Percentiles rank a stretch among this genome's conserved stretches.
Conservation (phyloP, 2,797 vertebrate species). For the Limosa lapponica region DNA sequence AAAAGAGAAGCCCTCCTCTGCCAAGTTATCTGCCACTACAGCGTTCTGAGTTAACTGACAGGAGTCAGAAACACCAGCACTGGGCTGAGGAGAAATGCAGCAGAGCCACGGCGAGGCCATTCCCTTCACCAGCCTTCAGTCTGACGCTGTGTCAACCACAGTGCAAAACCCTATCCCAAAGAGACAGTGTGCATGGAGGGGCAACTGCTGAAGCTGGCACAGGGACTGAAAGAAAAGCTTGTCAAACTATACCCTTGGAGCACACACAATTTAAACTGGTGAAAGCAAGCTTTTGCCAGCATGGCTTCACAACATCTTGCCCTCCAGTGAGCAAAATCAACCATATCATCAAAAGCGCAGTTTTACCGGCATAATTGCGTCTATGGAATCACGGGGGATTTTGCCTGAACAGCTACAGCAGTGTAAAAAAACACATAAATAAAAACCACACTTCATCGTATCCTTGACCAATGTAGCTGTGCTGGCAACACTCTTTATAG, state of each 20-base stretch:
- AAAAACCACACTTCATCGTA: background rate
- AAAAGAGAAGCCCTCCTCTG: background rate
- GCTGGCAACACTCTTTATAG: background rate
- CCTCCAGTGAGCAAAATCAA: constrained; percentile 60
- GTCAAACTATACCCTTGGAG: constrained; percentile 44
- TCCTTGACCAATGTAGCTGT: background rate
- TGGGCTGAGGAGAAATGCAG: background rate
- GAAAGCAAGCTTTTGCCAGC: constrained; percentile 49
- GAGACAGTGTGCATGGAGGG: background rate
- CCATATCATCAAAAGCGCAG: constrained; percentile 66
- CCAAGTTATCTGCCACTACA: constrained; percentile 15
- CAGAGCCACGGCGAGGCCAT: background rate
- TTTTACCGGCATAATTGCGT: constrained; percentile 63
- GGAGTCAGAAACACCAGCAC: background rate
- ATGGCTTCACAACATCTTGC: constrained; percentile 23
- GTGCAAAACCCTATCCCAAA: background rate
- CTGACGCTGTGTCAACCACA: background rate
- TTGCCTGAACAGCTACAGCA: constrained; percentile 22
- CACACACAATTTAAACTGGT: constrained; percentile 11
- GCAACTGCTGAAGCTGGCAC: background rate
- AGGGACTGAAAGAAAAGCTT: constrained; percentile 20
- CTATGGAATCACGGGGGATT: constrained; percentile 21
- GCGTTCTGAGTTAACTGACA: background rate
- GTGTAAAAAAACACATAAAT: background rate
- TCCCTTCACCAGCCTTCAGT: background rate